phyloP scores from a whole-genome alignment of 2,888 invertebrate species.

The Mimumesa dahlbomi region DNA sequence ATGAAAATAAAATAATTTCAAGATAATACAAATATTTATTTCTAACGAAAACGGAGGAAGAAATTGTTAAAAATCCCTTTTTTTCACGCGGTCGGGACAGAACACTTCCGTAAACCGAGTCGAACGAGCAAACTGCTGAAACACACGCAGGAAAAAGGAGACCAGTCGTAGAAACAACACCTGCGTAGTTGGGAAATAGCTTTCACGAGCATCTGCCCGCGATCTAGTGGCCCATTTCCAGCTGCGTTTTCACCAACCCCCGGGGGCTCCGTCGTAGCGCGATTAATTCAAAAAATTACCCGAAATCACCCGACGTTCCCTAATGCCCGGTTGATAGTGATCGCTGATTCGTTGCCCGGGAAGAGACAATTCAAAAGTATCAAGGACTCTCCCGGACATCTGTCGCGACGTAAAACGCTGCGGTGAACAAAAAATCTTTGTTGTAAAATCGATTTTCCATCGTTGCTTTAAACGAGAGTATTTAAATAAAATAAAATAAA shows the following conservation, averaged over 20 bases:
- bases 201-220: constrained; percentile 46
- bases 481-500: too few species aligned
- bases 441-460: too few species aligned
- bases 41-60: too few species aligned
- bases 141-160: not conserved
- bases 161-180: constrained; percentile 39
- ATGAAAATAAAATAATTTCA: too few species aligned
- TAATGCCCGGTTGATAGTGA: not conserved
- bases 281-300: constrained; percentile 37
- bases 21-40: too few species aligned
- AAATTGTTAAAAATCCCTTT: not conserved
- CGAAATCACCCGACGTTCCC: constrained; percentile 6
- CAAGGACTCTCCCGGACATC: too few species aligned
- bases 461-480: too few species aligned
- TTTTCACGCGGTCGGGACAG: too few species aligned
- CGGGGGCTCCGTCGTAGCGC: constrained; percentile 4
- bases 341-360: not conserved
- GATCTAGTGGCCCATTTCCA: constrained; percentile 50
- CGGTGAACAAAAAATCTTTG: too few species aligned
- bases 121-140: too few species aligned
- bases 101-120: not conserved
- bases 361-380: too few species aligned
- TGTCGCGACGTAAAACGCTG: too few species aligned
- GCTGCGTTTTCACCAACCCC: constrained; percentile 47
- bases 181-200: constrained; percentile 44